These are phyloP conservation scores for Xenopus petersii DNA, from an alignment of 2,797 vertebrate species.

Conservation along the genomic window DNA sequence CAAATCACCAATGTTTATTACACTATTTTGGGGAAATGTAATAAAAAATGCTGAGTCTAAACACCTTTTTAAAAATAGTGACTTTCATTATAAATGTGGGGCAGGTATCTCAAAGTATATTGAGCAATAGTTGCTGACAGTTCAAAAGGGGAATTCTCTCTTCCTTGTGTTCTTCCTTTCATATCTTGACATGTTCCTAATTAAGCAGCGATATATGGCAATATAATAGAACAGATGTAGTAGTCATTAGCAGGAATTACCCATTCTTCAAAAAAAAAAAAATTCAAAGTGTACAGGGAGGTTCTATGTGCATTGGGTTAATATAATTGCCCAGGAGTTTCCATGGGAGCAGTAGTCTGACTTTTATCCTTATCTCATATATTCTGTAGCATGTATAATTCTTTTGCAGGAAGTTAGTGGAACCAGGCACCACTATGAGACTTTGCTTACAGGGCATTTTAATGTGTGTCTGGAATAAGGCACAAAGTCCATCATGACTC, in stretches of 20 bases:
- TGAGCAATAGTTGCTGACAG: conserved; percentile 60
- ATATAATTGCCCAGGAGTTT: conserved; percentile 64
- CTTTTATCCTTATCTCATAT: too few relatives aligned
- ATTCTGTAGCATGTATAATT: too few relatives aligned
- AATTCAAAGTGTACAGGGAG: conserved; percentile 55
- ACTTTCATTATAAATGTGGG: too few relatives aligned
- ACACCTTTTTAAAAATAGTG: too few relatives aligned
- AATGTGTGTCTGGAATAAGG: too few relatives aligned
- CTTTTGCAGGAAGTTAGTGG: too few relatives aligned
- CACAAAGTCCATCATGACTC: too few relatives aligned
- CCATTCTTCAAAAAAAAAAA: conserved; percentile 65
- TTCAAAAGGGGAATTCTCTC: conserved; percentile 52
- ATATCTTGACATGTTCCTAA: conserved; percentile 62
- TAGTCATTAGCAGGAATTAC: conserved; percentile 67
- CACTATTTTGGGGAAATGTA: too few relatives aligned
- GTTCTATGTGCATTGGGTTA: conserved; percentile 60
- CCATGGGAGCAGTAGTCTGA: conserved; percentile 50
- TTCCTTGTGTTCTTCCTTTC: conserved; percentile 52
- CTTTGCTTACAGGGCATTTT: too few relatives aligned
- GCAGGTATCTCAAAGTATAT: conserved; percentile 53
- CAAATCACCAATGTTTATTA: too few relatives aligned
- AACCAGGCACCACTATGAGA: too few relatives aligned
- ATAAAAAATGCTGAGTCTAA: too few relatives aligned
- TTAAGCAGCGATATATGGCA: conserved; percentile 68
- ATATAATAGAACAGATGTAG: conserved; percentile 70